Percentiles rank a stretch among this genome's conserved stretches.
phyloP scores from a whole-genome alignment of 1,140 invertebrate species.

The Drosophila prosaltans region DNA sequence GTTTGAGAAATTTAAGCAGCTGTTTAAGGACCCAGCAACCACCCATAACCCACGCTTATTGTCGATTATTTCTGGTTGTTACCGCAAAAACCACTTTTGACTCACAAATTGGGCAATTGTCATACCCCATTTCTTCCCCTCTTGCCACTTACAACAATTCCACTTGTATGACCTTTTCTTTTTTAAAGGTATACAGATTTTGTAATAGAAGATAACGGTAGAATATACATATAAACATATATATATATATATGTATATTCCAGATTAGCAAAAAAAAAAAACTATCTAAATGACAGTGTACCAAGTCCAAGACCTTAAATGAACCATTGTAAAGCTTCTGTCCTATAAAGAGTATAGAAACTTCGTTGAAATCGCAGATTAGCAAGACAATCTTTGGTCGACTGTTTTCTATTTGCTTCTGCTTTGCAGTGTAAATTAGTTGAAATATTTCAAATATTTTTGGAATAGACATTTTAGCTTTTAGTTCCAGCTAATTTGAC shows the following conservation, averaged over 20 bases:
- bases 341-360: not conserved
- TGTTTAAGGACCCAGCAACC: slow-evolving; percentile 40
- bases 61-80: slow-evolving; percentile 32
- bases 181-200: not conserved
- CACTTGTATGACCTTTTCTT: not conserved
- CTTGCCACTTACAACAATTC: not conserved
- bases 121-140: slow-evolving; percentile 7
- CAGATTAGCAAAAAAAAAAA: too few species aligned
- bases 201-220: too few species aligned
- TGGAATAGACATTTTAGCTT: slow-evolving; percentile 51
- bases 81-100: slow-evolving; percentile 45
- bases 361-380: not conserved
- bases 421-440: slow-evolving; percentile 55
- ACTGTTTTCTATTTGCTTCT: not conserved
- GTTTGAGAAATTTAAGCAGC: slow-evolving; percentile 70
- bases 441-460: slow-evolving; percentile 42
- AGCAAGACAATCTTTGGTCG: not conserved
- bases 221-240: not conserved
- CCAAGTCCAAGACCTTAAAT: too few species aligned
- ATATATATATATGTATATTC: too few species aligned
- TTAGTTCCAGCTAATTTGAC: slow-evolving; percentile 73
- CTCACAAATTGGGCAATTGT: slow-evolving; percentile 55
- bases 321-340: too few species aligned
- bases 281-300: too few species aligned
- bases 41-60: slow-evolving; percentile 39